phyloP scores from a whole-genome alignment of 2,888 invertebrate species.

The Amaurobius ferox region DNA sequence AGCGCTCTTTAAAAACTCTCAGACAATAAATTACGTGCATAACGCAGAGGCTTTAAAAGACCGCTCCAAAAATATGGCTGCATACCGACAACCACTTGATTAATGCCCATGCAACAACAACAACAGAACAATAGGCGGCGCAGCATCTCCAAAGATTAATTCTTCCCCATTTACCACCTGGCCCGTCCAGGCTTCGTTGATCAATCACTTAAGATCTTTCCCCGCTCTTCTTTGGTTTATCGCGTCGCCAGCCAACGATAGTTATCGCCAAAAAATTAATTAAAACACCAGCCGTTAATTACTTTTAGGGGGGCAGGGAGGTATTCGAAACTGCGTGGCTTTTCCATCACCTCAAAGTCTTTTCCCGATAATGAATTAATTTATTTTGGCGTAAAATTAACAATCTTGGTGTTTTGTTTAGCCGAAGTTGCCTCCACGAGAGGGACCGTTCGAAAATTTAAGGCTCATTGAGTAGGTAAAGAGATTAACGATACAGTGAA shows the following conservation, averaged over 20 bases:
- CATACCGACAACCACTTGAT: constrained; percentile 61
- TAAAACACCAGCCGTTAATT: constrained; percentile 67
- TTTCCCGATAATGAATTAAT: constrained; percentile 69
- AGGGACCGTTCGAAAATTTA: background rate
- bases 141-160: constrained; percentile 41
- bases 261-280: constrained; percentile 71
- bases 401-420: constrained; percentile 30
- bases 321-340: constrained; percentile 61
- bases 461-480: background rate
- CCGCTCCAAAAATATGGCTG: constrained; percentile 27
- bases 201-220: constrained; percentile 48
- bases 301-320: constrained; percentile 26
- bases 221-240: constrained; percentile 38
- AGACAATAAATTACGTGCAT: constrained; percentile 4
- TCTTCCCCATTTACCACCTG: constrained; percentile 63
- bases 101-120: constrained; percentile 53
- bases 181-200: constrained; percentile 43
- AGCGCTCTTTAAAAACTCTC: background rate
- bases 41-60: background rate
- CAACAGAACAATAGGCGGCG: constrained; percentile 50
- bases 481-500: too few species aligned
- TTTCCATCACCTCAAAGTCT: constrained; percentile 66
- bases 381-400: constrained; percentile 64
- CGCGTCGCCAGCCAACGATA: constrained; percentile 36
- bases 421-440: background rate